Evolutionary conservation across 2,888 invertebrate species (phyloP).

Genomic region (Serripes groenlandicus): DNA sequence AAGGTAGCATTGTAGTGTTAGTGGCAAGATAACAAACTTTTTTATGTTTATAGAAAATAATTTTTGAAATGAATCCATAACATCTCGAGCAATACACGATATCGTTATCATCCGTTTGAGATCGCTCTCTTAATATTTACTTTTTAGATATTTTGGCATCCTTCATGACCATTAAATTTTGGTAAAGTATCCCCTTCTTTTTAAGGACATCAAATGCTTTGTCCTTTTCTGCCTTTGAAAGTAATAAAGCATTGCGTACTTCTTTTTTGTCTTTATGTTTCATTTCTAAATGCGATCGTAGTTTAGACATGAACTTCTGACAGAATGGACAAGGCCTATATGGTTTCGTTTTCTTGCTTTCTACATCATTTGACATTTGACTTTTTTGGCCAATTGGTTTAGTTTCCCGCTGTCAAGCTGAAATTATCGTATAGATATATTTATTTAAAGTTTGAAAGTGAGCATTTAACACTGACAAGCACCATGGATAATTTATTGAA

Average conservation of each 20-base stretch:
- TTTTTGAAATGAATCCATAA: neutral
- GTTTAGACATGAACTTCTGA: conserved; percentile 7
- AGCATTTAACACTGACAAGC: too few species aligned
- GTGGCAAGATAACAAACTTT: neutral
- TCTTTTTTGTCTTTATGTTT: conserved; percentile 11
- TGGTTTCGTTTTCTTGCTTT: conserved; percentile 9
- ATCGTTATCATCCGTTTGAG: too few species aligned
- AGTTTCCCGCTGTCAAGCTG: neutral
- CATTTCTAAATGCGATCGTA: conserved; percentile 12
- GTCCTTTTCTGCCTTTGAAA: neutral
- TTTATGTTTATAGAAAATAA: neutral
- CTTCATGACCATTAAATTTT: neutral
- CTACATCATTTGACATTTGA: neutral
- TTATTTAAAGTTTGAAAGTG: neutral
- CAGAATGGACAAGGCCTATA: conserved; percentile 23
- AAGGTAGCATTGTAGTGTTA: neutral
- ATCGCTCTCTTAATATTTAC: neutral
- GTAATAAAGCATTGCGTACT: neutral
- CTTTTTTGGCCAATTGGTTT: neutral
- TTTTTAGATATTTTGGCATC: neutral
- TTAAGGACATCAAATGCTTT: neutral
- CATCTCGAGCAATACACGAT: neutral
- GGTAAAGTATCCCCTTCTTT: conserved; percentile 1
- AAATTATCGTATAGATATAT: neutral
- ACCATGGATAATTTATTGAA: too few species aligned